Conservation (phyloP, 2,888 invertebrate genomes). For the Cerastis leucographa region DNA sequence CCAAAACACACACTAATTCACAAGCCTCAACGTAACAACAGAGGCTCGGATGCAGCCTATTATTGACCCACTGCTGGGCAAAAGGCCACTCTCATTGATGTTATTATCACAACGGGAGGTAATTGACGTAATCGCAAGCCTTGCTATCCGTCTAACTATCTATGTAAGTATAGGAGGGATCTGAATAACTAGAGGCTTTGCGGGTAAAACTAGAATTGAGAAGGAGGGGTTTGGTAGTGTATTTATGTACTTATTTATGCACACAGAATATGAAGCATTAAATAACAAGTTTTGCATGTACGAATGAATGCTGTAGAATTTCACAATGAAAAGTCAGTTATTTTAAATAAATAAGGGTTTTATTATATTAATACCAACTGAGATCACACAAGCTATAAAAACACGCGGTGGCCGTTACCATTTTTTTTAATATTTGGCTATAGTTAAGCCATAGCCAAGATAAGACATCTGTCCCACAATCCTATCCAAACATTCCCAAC, state of each 20-base stretch:
- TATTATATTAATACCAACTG: no score
- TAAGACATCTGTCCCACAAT: background rate
- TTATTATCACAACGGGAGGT: slow-evolving; percentile 73
- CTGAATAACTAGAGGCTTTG: slow-evolving; percentile 61
- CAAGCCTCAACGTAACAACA: slow-evolving; percentile 49
- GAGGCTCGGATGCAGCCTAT: slow-evolving; percentile 54
- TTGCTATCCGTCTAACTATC: slow-evolving; percentile 64
- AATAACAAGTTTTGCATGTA: background rate
- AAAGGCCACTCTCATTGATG: slow-evolving; percentile 68
- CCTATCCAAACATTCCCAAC: background rate
- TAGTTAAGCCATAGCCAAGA: background rate
- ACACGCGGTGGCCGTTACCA: background rate
- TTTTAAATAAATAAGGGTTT: no score
- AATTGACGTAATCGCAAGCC: slow-evolving; percentile 70
- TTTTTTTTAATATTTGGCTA: background rate
- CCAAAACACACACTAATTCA: slow-evolving; percentile 41
- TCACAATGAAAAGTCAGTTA: background rate
- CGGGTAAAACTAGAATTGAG: slow-evolving; percentile 26
- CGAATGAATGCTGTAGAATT: background rate
- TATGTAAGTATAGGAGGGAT: slow-evolving; percentile 58
- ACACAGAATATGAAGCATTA: background rate
- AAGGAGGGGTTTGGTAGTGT: background rate
- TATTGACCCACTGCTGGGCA: slow-evolving; percentile 69
- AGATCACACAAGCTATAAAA: background rate
- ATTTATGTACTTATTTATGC: slow-evolving; percentile 1